Conservation (phyloP, 2,113 vertebrate genomes). For the Nycticryphes semicollaris region DNA sequence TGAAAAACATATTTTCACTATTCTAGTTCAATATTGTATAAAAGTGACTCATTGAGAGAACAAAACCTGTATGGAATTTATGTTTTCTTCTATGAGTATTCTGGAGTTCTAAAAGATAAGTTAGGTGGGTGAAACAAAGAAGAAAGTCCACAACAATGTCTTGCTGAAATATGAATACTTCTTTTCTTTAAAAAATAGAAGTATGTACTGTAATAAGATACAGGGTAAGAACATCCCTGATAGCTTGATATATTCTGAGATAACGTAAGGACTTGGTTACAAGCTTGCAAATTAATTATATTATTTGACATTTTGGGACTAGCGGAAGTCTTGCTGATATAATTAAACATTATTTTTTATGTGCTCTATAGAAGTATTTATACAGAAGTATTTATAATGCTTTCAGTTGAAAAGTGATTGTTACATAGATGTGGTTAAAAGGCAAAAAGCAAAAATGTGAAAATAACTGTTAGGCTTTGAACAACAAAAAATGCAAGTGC, state of each 20-base stretch:
- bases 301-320: slow-evolving; percentile 35
- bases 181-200: neutral
- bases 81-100: neutral
- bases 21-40: neutral
- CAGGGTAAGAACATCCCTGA: neutral
- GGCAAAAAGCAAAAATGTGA: neutral
- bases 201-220: neutral
- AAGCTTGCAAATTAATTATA: slow-evolving; percentile 14
- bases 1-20: neutral
- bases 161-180: neutral
- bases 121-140: neutral
- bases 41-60: neutral
- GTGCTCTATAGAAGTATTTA: neutral
- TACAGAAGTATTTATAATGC: neutral
- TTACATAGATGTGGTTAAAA: slow-evolving; percentile 9
- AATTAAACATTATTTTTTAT: slow-evolving; percentile 25
- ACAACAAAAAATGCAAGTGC: neutral
- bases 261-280: neutral
- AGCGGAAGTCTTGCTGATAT: slow-evolving; percentile 1
- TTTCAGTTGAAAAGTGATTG: neutral
- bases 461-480: slow-evolving; percentile 10
- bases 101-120: neutral
- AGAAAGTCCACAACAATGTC: neutral
- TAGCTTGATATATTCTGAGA: neutral
- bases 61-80: accelerated